Evolutionary conservation across 2,888 invertebrate genomes (phyloP).

Genomic region (Nipponacmea schrenckii): DNA sequence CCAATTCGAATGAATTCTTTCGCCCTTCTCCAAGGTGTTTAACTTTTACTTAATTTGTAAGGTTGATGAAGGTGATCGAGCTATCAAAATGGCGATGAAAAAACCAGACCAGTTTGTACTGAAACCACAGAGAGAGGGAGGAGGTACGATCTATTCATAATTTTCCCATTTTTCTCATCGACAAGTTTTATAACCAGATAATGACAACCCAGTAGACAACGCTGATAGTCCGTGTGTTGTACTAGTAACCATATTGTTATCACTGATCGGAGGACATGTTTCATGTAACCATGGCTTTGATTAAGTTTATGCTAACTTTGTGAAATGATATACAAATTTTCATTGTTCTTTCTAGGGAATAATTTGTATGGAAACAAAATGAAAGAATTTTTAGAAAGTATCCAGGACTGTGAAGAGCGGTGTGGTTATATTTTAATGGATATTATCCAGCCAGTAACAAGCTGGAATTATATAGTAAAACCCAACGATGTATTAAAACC

Average conservation of each 20-base stretch:
- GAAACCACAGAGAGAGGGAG: conserved; percentile 97
- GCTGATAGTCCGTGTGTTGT: too few relatives aligned
- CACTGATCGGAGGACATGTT: too few relatives aligned
- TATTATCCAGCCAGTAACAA: conserved; percentile 82
- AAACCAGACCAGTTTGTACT: conserved; percentile 87
- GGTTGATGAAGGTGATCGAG: conserved; percentile 80
- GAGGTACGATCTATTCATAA: conserved; percentile 74
- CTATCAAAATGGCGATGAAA: conserved; percentile 82
- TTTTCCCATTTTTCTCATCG: too few relatives aligned
- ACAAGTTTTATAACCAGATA: too few relatives aligned
- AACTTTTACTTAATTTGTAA: conserved; percentile 44
- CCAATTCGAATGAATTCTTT: too few relatives aligned
- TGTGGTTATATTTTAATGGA: conserved; percentile 96
- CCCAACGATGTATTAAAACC: conserved; percentile 71
- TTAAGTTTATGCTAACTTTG: too few relatives aligned
- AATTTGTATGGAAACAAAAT: conserved; percentile 89
- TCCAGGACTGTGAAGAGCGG: conserved; percentile 76
- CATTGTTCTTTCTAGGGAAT: conserved; percentile 70
- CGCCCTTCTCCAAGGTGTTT: too few relatives aligned
- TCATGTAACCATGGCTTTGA: too few relatives aligned
- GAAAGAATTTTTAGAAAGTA: conserved; percentile 73
- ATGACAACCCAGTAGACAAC: too few relatives aligned
- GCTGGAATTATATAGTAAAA: conserved; percentile 78
- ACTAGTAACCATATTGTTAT: too few relatives aligned
- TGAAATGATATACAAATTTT: too few relatives aligned